Conservation (phyloP, 2,797 vertebrate genomes). For the Schizopygopsis malacanthus region DNA sequence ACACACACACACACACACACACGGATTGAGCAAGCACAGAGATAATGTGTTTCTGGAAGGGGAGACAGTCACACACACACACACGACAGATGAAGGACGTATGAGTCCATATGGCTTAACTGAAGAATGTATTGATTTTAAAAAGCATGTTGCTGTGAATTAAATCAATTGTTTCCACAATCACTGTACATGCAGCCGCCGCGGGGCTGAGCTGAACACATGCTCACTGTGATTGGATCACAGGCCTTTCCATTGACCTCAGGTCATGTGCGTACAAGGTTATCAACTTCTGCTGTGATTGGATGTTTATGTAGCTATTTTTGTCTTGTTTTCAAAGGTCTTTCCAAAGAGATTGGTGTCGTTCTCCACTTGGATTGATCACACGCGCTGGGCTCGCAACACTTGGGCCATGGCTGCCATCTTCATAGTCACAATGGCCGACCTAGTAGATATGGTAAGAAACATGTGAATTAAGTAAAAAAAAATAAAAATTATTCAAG, state of each 20-base stretch:
- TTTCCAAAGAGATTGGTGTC: slow-evolving; percentile 93
- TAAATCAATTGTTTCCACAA: slow-evolving; percentile 41
- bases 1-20: slow-evolving; percentile 12
- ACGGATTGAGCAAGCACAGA: background rate
- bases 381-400: slow-evolving; percentile 95
- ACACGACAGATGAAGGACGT: background rate
- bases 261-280: background rate
- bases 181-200: background rate
- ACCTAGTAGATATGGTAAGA: slow-evolving; percentile 91
- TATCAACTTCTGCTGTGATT: background rate
- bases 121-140: background rate
- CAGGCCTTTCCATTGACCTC: slow-evolving; percentile 6
- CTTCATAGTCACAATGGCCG: slow-evolving; percentile 88
- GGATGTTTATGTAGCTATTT: slow-evolving; percentile 30
- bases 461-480: background rate
- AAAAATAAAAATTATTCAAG: background rate
- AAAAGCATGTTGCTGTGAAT: slow-evolving; percentile 15
- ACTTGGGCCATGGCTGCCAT: slow-evolving; percentile 97
- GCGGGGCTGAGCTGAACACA: background rate
- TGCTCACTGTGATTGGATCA: slow-evolving; percentile 13
- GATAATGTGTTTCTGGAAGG: background rate
- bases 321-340: slow-evolving; percentile 72
- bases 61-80: background rate
- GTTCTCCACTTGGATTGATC: slow-evolving; percentile 96
- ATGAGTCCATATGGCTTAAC: background rate